Evolutionary conservation across 2,888 invertebrate genomes (phyloP), one percentile per base, ranked within the genome.

Genomic region (Myopa testacea): DNA sequence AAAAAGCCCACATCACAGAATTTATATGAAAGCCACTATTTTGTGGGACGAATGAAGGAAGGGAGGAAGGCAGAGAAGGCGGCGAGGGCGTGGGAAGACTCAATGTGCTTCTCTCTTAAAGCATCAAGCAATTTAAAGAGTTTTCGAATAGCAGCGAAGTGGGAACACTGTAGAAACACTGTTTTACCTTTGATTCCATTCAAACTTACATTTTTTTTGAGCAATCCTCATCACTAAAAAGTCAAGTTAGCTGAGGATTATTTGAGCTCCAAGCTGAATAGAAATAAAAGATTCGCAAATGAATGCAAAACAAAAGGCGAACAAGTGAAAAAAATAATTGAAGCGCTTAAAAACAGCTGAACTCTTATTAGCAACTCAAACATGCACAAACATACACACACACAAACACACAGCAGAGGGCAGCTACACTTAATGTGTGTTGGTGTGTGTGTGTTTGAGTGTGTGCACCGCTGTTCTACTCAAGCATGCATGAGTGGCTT

Each of bases 401-500:
- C 12, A 19, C 34, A 26, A 4, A 60, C 34, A n/a, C 60, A 58
- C 19, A 26, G 3, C 67, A n/a, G 5, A 58, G 37, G 6, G 37
- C 40, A 38, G 19, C 38, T 19, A 16, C 1, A 7, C 67, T 12
- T 16, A 34, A 8, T 16, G 69, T 69, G 52, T 69, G 69, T 69
- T 52, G 52, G 69, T 34, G 34, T 63, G 63, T 63, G 60, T 60
- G 60, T 60, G 26, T 55, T 37, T 16, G 69, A 50, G 52, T 69
- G 69, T 69, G 69, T 52, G 69, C 26, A 12, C 26, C 3, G 8
- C 12, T 38, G 10, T 58, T 45, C 16, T 40, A 50, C 63, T 73
- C 19, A 63, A 73, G 63, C 26, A 62, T 63, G 62, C 73, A 73
- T 73, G 73, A 63, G 73, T 73, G 63, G 63, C 62, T 63, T 73